Conservation (phyloP, 1,140 invertebrate genomes). For the Drosophila miranda region DNA sequence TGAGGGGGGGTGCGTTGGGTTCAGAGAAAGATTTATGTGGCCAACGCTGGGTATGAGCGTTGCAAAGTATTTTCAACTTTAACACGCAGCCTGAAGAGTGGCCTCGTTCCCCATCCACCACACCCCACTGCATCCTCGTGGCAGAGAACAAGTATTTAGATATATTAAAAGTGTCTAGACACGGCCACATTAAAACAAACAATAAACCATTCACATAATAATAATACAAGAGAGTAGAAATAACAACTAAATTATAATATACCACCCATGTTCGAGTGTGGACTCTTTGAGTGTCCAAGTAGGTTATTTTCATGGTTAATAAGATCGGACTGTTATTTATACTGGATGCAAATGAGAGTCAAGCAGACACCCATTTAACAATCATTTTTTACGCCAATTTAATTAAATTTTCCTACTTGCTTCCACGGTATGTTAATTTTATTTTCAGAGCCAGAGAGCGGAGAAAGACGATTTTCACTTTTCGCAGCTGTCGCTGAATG, state of each 20-base stretch:
- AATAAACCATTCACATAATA: slow-evolving; percentile 50
- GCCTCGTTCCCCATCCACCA: neutral
- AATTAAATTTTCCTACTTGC: slow-evolving; percentile 50
- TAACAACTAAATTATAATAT: slow-evolving; percentile 23
- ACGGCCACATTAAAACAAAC: slow-evolving; percentile 51
- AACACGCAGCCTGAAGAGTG: slow-evolving; percentile 40
- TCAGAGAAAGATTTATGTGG: slow-evolving; percentile 62
- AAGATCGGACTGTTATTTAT: slow-evolving; percentile 34
- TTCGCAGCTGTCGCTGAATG: slow-evolving; percentile 30
- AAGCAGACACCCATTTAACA: slow-evolving; percentile 16
- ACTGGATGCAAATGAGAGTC: slow-evolving; percentile 32
- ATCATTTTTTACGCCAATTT: slow-evolving; percentile 36
- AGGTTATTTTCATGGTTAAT: slow-evolving; percentile 18
- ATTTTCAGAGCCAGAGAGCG: slow-evolving; percentile 11
- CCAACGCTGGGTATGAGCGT: slow-evolving; percentile 60
- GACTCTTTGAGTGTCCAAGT: slow-evolving; percentile 1
- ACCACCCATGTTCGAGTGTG: neutral
- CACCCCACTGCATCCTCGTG: slow-evolving; percentile 6
- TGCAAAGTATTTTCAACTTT: slow-evolving; percentile 63
- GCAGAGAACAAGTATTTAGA: slow-evolving; percentile 40
- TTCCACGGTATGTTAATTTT: slow-evolving; percentile 48
- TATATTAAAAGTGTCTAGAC: slow-evolving; percentile 77
- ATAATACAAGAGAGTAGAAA: slow-evolving; percentile 30
- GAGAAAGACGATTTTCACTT: slow-evolving; percentile 36
- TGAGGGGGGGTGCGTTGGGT: neutral